These are phyloP conservation scores for Saguinus imperator DNA, from an alignment of 2,113 vertebrate species.

Conservation along the genomic window DNA sequence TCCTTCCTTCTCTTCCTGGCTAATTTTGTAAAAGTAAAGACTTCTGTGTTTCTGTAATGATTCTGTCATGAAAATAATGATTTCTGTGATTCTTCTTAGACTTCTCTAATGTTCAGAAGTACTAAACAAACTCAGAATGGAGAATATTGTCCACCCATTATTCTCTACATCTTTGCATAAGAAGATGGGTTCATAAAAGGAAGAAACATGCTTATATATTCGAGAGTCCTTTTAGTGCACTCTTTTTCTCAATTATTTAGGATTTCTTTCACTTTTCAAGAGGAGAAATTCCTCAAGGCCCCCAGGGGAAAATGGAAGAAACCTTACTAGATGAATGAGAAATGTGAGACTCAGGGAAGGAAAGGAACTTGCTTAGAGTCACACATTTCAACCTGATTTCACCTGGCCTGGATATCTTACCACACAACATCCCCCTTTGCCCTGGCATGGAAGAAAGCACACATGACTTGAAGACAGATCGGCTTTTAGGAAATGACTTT, in stretches of 20 bases:
- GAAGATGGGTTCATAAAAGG: neutral
- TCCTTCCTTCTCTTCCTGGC: neutral
- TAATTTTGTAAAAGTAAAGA: neutral
- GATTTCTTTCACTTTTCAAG: neutral
- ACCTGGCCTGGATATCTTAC: neutral
- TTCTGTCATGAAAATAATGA: too few species aligned
- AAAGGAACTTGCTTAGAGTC: neutral
- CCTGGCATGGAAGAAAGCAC: neutral
- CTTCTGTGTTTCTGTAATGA: neutral
- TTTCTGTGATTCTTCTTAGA: neutral
- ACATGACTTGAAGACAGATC: too few species aligned
- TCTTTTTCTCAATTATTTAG: neutral
- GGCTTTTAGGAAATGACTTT: neutral
- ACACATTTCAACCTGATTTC: neutral
- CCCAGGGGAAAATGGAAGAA: neutral
- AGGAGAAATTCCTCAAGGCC: neutral
- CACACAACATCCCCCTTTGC: fast-evolving
- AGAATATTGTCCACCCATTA: neutral
- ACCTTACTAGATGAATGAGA: neutral
- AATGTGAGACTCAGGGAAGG: neutral
- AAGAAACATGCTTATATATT: neutral
- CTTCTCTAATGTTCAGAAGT: neutral
- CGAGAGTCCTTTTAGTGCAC: neutral
- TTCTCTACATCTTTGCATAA: neutral
- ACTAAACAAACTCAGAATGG: neutral